Evolutionary conservation across 2,888 invertebrate genomes (phyloP).

Genomic region (Dinocampus coccinellae): DNA sequence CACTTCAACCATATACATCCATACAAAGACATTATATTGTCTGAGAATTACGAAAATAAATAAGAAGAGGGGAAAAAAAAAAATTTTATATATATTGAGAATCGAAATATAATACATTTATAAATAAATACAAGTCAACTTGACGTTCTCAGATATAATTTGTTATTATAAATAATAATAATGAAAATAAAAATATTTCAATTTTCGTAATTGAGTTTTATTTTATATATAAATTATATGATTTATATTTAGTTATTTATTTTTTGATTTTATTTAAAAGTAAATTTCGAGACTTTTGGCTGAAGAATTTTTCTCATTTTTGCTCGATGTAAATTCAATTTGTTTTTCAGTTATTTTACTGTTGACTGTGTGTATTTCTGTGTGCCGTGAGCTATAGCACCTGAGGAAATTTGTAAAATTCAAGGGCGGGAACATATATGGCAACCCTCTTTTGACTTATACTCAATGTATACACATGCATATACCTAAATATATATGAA

Average conservation of each 20-base stretch:
- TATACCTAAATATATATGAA: not conserved
- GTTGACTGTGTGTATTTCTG: not conserved
- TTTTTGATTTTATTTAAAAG: slow-evolving; percentile 20
- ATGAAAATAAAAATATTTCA: slow-evolving; percentile 15
- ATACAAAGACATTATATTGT: slow-evolving; percentile 47
- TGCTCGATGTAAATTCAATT: slow-evolving; percentile 21
- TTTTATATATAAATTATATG: not conserved
- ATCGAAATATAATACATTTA: too few species aligned
- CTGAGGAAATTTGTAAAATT: slow-evolving; percentile 17
- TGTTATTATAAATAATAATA: too few species aligned
- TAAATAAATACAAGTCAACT: slow-evolving; percentile 52
- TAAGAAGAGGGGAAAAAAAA: too few species aligned
- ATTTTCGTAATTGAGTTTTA: not conserved
- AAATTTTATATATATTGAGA: too few species aligned
- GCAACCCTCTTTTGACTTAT: not conserved
- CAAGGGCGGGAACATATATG: not conserved
- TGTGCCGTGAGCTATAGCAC: not conserved
- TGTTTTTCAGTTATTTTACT: slow-evolving; percentile 3
- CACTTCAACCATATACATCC: slow-evolving; percentile 44
- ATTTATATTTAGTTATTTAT: not conserved
- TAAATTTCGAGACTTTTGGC: slow-evolving; percentile 19
- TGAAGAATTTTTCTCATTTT: slow-evolving; percentile 20
- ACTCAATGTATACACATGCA: not conserved
- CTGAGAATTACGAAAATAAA: slow-evolving; percentile 35
- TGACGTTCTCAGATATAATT: slow-evolving; percentile 25